phyloP scores from a whole-genome alignment of 1,140 invertebrate genomes.

The Aphelinus certus region DNA sequence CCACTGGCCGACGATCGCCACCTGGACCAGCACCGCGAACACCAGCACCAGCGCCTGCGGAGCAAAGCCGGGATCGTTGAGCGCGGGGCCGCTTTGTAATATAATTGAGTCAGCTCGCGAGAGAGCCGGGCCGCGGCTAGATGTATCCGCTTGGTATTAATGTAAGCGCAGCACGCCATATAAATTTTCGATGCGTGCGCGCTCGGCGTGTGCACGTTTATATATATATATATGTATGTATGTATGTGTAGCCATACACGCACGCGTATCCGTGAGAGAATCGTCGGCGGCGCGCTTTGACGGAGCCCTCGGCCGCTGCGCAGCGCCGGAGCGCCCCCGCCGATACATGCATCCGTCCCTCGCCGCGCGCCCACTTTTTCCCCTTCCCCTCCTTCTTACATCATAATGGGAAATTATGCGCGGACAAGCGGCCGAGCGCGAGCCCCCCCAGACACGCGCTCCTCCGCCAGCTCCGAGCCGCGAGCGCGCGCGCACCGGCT shows the following conservation, averaged over 20 bases:
- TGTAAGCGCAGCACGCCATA: neutral
- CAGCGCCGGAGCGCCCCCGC: too few species aligned
- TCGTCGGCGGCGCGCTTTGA: too few species aligned
- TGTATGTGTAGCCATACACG: neutral
- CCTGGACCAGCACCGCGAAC: constrained; percentile 89
- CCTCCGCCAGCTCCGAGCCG: too few species aligned
- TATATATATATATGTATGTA: neutral
- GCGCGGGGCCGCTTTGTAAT: neutral
- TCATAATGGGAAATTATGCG: too few species aligned
- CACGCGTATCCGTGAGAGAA: too few species aligned
- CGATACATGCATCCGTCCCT: too few species aligned
- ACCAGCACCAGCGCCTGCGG: constrained; percentile 83
- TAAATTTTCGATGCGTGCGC: neutral
- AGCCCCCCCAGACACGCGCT: too few species aligned
- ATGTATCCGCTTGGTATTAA: neutral
- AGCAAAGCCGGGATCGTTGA: neutral
- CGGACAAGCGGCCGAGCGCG: too few species aligned
- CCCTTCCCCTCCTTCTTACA: too few species aligned
- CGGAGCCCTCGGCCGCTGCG: too few species aligned
- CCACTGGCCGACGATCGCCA: constrained; percentile 90
- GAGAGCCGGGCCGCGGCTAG: neutral
- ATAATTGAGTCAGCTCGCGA: constrained; percentile 2
- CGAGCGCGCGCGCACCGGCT: too few species aligned
- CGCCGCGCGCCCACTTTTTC: too few species aligned
- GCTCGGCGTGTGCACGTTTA: neutral